phyloP scores from a whole-genome alignment of 37 sponge, comb jelly and placozoan genomes.

The Axinella damicornis region DNA sequence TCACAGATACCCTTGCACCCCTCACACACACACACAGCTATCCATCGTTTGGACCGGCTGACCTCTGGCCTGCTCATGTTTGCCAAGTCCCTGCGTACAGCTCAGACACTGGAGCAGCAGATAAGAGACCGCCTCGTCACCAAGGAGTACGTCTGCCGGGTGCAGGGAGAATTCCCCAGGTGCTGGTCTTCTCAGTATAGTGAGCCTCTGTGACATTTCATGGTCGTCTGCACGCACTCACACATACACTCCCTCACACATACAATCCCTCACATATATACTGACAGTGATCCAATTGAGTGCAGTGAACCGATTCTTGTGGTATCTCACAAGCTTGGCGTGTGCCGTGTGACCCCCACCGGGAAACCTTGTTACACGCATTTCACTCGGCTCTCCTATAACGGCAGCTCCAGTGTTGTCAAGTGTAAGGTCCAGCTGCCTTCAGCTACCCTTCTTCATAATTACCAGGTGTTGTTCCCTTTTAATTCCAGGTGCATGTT shows the following conservation, averaged over 20 bases:
- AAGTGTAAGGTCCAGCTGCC: constrained; percentile 67
- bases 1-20: not conserved
- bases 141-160: constrained; percentile 89
- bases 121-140: constrained; percentile 68
- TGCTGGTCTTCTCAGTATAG: constrained; percentile 17
- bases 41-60: constrained; percentile 90
- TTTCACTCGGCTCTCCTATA: constrained; percentile 80
- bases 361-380: constrained; percentile 84
- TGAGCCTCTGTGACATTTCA: too few relatives aligned
- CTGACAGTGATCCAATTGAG: constrained; percentile 74
- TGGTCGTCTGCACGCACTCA: too few relatives aligned
- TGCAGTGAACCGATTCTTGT: constrained; percentile 87
- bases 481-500: too few relatives aligned
- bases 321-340: constrained; percentile 87
- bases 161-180: constrained; percentile 89
- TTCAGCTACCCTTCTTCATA: too few relatives aligned
- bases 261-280: not conserved
- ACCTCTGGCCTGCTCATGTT: constrained; percentile 93
- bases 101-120: constrained; percentile 76
- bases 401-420: constrained; percentile 85
- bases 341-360: constrained; percentile 75
- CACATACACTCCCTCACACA: too few relatives aligned
- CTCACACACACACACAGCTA: constrained; percentile 40
- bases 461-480: not conserved
- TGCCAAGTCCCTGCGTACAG: constrained; percentile 65